Percentiles rank a stretch among this genome's conserved stretches.
phyloP scores from a whole-genome alignment of 2,113 vertebrate species.

The Chionomys nivalis region DNA sequence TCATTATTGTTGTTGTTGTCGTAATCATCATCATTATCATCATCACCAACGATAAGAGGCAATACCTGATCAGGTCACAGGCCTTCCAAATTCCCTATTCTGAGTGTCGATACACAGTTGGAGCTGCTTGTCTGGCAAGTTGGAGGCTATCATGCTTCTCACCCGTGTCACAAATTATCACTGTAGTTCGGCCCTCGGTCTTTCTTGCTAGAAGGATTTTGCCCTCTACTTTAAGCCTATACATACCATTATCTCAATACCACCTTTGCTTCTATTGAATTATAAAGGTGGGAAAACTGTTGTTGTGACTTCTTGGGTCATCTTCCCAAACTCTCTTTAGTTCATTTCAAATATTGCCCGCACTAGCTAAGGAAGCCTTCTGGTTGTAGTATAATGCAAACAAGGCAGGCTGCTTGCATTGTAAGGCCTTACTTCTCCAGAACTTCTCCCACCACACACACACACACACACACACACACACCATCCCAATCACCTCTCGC shows the following conservation, averaged over 20 bases:
- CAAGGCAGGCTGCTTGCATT: not conserved
- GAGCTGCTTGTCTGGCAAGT: not conserved
- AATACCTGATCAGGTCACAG: not conserved
- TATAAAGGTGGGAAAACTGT: not conserved
- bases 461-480: not conserved
- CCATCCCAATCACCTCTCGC: not conserved
- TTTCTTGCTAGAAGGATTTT: constrained; percentile 35
- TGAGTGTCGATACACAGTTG: not conserved
- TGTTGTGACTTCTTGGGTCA: not conserved
- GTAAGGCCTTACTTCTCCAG: not conserved
- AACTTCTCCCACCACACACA: not conserved
- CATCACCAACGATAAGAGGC: not conserved
- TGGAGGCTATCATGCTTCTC: not conserved
- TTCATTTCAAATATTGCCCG: constrained; percentile 30
- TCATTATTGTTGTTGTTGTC: not conserved
- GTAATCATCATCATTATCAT: not conserved
- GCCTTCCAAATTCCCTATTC: not conserved
- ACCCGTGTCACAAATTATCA: not conserved
- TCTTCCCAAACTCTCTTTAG: constrained; percentile 30
- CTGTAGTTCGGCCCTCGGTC: not conserved
- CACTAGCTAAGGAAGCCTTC: constrained; percentile 12
- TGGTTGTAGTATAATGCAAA: not conserved
- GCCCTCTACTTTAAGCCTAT: not conserved
- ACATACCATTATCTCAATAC: not conserved
- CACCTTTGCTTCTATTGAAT: constrained; percentile 17